These are phyloP conservation scores for Drosophila phalerata DNA, from an alignment of 2,888 invertebrate genomes.

Conservation along the genomic window DNA sequence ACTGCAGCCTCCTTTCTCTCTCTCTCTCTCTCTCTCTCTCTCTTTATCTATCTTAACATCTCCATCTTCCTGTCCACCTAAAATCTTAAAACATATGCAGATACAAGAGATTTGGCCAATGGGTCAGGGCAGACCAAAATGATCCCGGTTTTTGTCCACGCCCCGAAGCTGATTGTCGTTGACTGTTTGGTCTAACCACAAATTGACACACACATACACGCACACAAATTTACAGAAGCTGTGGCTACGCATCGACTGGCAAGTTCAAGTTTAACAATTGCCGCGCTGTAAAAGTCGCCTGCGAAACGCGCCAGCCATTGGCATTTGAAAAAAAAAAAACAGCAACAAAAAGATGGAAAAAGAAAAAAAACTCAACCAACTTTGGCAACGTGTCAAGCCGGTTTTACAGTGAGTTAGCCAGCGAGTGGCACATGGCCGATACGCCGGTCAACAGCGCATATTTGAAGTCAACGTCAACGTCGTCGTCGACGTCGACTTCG, in stretches of 20 bases:
- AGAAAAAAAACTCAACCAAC: slow-evolving; percentile 45
- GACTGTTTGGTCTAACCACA: slow-evolving; percentile 26
- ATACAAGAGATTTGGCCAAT: slow-evolving; percentile 33
- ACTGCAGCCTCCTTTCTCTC: background rate
- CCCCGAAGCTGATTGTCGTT: slow-evolving; percentile 27
- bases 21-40: too few species aligned
- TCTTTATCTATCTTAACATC: too few species aligned
- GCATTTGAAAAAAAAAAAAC: slow-evolving; percentile 53
- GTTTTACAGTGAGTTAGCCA: slow-evolving; percentile 44
- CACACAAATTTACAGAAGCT: slow-evolving; percentile 14
- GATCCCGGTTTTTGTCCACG: slow-evolving; percentile 19
- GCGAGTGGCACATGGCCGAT: slow-evolving; percentile 51
- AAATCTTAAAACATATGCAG: slow-evolving; percentile 20
- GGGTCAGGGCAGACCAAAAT: slow-evolving; percentile 39
- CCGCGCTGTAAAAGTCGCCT: slow-evolving; percentile 49
- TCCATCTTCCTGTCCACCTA: background rate
- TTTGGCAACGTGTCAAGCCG: slow-evolving; percentile 79
- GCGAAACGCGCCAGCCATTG: slow-evolving; percentile 56
- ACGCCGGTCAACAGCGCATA: slow-evolving; percentile 52
- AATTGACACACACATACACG: slow-evolving; percentile 22
- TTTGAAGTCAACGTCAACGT: slow-evolving; percentile 31
- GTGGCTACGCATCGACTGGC: slow-evolving; percentile 68
- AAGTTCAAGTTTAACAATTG: slow-evolving; percentile 74
- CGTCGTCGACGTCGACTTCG: too few species aligned
- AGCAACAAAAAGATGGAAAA: background rate